A percentile compares a stretch with the other conserved stretches of the same genome.
Conservation (phyloP, 2,113 vertebrate genomes). For the Oophaga pumilio region DNA sequence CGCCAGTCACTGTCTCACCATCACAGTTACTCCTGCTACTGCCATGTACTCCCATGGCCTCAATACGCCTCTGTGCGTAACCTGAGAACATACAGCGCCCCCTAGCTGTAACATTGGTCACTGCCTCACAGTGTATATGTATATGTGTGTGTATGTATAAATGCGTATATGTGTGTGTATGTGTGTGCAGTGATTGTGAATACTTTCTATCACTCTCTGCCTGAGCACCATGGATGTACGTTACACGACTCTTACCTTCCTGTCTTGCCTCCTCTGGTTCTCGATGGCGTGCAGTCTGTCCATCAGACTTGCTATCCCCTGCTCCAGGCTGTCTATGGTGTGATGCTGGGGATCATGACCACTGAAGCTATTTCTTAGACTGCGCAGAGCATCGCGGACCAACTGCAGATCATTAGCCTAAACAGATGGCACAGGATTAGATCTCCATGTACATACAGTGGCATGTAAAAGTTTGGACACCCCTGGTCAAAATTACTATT, state of each 20-base stretch:
- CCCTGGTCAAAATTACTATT: too few relatives aligned
- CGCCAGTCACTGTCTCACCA: too few relatives aligned
- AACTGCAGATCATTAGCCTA: conserved; percentile 90
- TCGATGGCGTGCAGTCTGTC: conserved; percentile 84
- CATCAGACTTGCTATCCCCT: conserved; percentile 91
- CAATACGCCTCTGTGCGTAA: too few relatives aligned
- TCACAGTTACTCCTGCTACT: too few relatives aligned
- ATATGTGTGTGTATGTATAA: too few relatives aligned
- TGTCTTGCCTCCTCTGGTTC: conserved; percentile 77
- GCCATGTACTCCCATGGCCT: too few relatives aligned
- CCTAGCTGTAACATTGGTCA: too few relatives aligned
- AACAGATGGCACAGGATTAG: background rate
- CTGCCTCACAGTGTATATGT: too few relatives aligned
- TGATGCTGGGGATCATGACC: conserved; percentile 95
- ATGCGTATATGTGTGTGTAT: background rate
- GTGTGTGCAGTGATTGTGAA: background rate
- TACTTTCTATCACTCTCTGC: too few relatives aligned
- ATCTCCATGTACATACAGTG: background rate
- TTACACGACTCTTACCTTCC: conserved; percentile 67
- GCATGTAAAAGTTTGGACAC: too few relatives aligned
- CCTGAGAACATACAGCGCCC: too few relatives aligned
- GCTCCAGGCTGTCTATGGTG: conserved; percentile 96
- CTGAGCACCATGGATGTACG: background rate
- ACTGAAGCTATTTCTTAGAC: conserved; percentile 90
- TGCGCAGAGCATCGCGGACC: conserved; percentile 87